Percentiles rank a stretch among this genome's conserved stretches.
phyloP scores from a whole-genome alignment of 2,888 invertebrate species.

The Xiphydria camelus region DNA sequence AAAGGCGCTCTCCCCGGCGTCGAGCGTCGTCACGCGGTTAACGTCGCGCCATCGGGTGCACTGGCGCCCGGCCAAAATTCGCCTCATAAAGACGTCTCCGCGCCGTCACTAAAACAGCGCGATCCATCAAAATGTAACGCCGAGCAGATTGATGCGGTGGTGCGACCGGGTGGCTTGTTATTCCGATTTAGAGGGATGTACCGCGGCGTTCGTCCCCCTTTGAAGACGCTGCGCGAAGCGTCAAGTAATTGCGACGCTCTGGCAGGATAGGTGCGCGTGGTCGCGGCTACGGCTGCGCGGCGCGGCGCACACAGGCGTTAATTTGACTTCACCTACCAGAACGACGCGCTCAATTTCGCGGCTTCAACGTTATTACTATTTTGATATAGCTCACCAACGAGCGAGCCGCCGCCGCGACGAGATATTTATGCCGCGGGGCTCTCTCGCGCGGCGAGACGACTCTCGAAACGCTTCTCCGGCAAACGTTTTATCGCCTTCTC shows the following conservation, averaged over 20 bases:
- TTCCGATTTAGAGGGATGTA: constrained; percentile 44
- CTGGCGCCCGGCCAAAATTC: constrained; percentile 32
- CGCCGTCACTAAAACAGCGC: constrained; percentile 29
- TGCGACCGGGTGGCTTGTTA: constrained; percentile 46
- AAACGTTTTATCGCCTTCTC: constrained; percentile 28
- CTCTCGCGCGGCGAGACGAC: constrained; percentile 20
- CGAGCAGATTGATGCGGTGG: constrained; percentile 44
- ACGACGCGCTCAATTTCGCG: constrained; percentile 49
- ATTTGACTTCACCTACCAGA: constrained; percentile 47
- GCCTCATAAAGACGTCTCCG: constrained; percentile 39
- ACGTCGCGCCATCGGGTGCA: too few relatives aligned
- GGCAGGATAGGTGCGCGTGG: constrained; percentile 23
- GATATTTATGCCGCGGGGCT: constrained; percentile 19
- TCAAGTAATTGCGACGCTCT: constrained; percentile 48
- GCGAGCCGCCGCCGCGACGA: constrained; percentile 17
- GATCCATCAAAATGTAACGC: constrained; percentile 52
- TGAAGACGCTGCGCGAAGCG: constrained; percentile 43
- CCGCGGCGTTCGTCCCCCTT: constrained; percentile 27
- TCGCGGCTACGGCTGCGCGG: too few relatives aligned
- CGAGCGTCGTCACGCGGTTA: too few relatives aligned
- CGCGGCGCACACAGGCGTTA: constrained; percentile 39
- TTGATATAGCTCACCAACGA: constrained; percentile 24
- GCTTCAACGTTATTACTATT: constrained; percentile 39
- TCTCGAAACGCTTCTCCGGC: constrained; percentile 19
- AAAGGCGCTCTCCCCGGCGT: too few relatives aligned